Evolutionary conservation across 2,888 invertebrate species (phyloP).

Genomic region (Norana najaformis): DNA sequence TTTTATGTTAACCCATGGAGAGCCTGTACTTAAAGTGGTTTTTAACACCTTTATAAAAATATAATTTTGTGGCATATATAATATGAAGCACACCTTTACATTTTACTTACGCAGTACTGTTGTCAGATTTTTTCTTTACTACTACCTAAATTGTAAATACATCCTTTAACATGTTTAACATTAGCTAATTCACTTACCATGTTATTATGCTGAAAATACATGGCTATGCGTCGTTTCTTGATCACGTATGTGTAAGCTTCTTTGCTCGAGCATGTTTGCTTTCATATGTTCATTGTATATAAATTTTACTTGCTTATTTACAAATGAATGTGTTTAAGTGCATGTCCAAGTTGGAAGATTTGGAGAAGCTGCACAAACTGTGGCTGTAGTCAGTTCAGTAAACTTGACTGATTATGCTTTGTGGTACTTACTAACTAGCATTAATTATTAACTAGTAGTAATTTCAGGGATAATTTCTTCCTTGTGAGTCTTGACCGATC

Average conservation of each 20-base stretch:
- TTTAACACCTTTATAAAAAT: background rate
- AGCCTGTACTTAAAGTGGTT: background rate
- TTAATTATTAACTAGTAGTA: background rate
- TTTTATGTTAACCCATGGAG: background rate
- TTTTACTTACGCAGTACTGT: background rate
- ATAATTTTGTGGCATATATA: background rate
- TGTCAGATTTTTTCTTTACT: background rate
- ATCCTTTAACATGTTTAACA: background rate
- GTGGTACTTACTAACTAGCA: background rate
- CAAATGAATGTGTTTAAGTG: background rate
- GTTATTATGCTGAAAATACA: background rate
- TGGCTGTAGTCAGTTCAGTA: background rate
- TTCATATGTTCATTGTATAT: constrained; percentile 6
- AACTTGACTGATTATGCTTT: background rate
- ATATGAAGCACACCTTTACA: too few species aligned
- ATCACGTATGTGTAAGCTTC: background rate
- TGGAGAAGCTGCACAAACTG: background rate
- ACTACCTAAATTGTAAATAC: background rate
- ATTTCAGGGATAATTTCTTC: background rate
- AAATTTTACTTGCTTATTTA: background rate
- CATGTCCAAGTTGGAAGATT: background rate
- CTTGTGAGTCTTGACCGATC: background rate
- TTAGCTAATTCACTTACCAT: background rate
- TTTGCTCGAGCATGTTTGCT: background rate
- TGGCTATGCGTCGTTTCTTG: background rate